These are phyloP conservation scores for Trissolcus japonicus DNA, from an alignment of 2,888 invertebrate genomes.

Conservation along the genomic window DNA sequence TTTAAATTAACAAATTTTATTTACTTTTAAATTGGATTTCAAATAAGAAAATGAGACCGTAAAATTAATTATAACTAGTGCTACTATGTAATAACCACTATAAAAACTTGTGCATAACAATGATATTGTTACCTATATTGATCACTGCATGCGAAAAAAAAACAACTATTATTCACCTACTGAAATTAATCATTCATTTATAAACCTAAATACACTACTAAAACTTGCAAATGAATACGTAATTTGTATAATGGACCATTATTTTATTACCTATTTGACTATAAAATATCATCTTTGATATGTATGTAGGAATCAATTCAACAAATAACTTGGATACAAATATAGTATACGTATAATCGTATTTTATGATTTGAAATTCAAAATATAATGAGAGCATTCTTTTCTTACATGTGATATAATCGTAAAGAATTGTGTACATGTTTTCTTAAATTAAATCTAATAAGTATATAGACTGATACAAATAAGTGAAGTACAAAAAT, in stretches of 20 bases:
- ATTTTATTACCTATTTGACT: conserved; percentile 64
- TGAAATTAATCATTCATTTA: no score
- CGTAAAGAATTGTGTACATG: conserved; percentile 6
- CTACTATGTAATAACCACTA: no score
- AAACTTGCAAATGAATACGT: no score
- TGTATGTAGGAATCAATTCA: conserved; percentile 68
- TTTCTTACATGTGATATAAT: conserved; percentile 11
- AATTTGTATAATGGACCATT: conserved; percentile 38
- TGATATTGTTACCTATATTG: no score
- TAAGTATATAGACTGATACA: conserved; percentile 1
- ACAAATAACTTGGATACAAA: conserved; percentile 68
- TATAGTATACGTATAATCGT: conserved; percentile 52
- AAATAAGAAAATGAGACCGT: not conserved
- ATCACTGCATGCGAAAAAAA: no score
- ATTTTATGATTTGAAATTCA: conserved; percentile 20
- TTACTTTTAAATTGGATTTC: no score
- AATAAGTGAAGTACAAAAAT: conserved; percentile 3
- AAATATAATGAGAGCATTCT: conserved; percentile 18
- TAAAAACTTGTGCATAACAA: no score
- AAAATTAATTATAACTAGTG: no score
- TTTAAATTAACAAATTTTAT: no score
- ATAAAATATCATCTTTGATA: conserved; percentile 71
- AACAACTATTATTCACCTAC: no score
- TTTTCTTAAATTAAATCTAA: conserved; percentile 7
- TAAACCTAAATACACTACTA: no score